Evolutionary conservation across 35 echinoderm and acorn worm genomes (phyloP).

Genomic region (Amphiura filiformis): DNA sequence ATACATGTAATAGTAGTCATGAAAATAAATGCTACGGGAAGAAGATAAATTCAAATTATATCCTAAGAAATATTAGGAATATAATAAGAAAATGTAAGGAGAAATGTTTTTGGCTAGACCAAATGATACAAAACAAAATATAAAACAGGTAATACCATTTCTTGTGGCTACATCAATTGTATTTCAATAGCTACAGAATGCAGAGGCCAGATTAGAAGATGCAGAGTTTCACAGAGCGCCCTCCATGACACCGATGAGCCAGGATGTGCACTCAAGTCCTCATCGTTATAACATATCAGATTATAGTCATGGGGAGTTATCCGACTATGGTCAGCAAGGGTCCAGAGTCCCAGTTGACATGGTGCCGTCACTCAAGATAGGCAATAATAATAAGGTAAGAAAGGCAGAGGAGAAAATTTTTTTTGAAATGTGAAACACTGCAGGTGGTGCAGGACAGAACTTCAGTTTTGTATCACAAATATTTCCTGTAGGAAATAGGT

Average conservation of each 20-base stretch:
- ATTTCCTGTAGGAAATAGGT: too few species aligned
- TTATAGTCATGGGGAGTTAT: background rate
- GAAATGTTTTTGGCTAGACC: too few species aligned
- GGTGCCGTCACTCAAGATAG: conserved; percentile 46
- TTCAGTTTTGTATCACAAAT: too few species aligned
- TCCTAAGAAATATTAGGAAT: too few species aligned
- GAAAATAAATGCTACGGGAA: too few species aligned
- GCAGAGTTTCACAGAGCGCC: conserved; percentile 6
- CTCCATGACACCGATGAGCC: conserved; percentile 24
- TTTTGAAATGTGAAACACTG: background rate
- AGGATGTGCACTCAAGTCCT: conserved; percentile 13
- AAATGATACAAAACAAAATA: too few species aligned
- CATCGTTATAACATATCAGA: background rate
- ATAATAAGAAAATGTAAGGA: too few species aligned
- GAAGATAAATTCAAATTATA: too few species aligned
- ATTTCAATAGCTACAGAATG: conserved; percentile 71
- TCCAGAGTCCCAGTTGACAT: conserved; percentile 42
- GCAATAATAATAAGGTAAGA: background rate
- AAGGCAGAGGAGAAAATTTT: background rate
- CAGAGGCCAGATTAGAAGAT: conserved; percentile 57
- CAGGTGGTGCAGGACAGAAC: too few species aligned
- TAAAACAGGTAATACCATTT: too few species aligned
- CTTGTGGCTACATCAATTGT: too few species aligned
- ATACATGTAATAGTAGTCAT: too few species aligned
- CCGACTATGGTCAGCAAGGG: background rate